A percentile compares a stretch with the other conserved stretches of the same genome.
phyloP scores from a whole-genome alignment of 1,140 invertebrate species.

The Paraescarpia echinospica region DNA sequence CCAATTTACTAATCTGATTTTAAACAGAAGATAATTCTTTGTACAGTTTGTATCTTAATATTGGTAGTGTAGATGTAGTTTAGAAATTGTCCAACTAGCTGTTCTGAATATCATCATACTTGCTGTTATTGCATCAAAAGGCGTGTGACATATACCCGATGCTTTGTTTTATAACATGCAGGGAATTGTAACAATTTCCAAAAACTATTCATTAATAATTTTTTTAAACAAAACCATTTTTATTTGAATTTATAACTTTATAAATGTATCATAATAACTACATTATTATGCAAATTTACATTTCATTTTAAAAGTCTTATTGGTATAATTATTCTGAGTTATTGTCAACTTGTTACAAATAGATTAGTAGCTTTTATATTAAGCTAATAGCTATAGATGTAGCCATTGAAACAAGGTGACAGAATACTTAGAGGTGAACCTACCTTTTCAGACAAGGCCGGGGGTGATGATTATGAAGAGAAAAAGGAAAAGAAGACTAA shows the following conservation, averaged over 20 bases:
- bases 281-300: neutral
- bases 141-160: neutral
- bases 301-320: neutral
- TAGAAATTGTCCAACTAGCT: neutral
- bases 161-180: neutral
- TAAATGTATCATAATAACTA: neutral
- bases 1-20: neutral
- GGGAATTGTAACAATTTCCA: neutral
- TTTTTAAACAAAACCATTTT: no score
- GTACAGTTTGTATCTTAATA: no score
- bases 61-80: no score
- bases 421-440: neutral
- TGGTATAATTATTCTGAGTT: neutral
- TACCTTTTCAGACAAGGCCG: conserved; percentile 25
- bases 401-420: neutral
- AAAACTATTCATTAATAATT: neutral
- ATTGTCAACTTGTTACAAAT: neutral
- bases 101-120: neutral
- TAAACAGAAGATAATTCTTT: neutral
- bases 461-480: neutral
- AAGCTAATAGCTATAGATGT: neutral
- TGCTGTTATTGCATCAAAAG: neutral
- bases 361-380: neutral
- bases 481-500: conserved; percentile 44
- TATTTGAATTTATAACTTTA: neutral